Percentiles rank a stretch among this genome's conserved stretches.
Conservation (phyloP, 1,140 invertebrate species). For the Pentalonia nigronervosa region DNA sequence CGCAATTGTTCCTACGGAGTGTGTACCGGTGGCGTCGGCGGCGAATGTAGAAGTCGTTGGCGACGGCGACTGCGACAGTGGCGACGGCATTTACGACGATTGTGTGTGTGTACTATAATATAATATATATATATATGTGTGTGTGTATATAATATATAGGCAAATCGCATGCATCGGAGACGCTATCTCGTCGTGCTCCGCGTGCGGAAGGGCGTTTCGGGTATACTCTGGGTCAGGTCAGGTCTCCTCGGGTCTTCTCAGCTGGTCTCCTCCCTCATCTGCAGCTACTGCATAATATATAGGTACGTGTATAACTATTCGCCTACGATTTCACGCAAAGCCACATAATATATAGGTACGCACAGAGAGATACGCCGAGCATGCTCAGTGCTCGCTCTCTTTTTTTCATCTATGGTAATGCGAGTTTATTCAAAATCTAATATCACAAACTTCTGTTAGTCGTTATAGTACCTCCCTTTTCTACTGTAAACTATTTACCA, state of each 20-base stretch:
- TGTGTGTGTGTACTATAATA: not conserved
- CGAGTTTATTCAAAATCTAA: too few species aligned
- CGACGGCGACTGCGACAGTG: not conserved
- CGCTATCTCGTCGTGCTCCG: not conserved
- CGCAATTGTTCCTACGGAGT: not conserved
- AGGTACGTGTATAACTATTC: too few species aligned
- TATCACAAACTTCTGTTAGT: too few species aligned
- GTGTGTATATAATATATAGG: not conserved
- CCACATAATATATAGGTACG: too few species aligned
- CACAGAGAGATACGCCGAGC: too few species aligned
- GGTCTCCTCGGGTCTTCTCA: not conserved
- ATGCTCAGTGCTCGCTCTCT: too few species aligned
- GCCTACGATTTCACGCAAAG: too few species aligned
- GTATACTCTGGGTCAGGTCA: not conserved
- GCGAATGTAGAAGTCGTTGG: not conserved
- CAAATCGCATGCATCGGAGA: not conserved
- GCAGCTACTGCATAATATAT: not conserved
- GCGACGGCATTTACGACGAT: not conserved
- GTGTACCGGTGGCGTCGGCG: not conserved
- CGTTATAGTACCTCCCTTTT: too few species aligned
- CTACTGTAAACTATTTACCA: too few species aligned
- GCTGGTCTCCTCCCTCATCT: not conserved
- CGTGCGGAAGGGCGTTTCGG: not conserved
- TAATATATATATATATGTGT: not conserved
- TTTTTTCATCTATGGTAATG: too few species aligned